A percentile compares a stretch with the other conserved stretches of the same genome.
Conservation (phyloP, 2,113 vertebrate species). For the Oostethus manadensis region DNA sequence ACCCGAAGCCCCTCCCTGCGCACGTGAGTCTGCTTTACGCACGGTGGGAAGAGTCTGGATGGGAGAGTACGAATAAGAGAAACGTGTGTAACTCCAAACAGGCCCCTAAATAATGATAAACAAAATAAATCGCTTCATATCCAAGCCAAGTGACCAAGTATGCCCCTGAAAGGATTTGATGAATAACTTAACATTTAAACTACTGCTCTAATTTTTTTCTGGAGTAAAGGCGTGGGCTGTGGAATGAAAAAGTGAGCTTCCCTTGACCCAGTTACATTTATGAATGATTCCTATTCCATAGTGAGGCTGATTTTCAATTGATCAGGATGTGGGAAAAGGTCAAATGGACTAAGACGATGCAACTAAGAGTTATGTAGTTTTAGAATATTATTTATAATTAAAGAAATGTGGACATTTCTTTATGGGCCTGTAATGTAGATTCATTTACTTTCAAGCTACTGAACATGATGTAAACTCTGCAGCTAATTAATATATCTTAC, state of each 20-base stretch:
- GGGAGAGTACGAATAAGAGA: too few relatives aligned
- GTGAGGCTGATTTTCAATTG: constrained; percentile 30
- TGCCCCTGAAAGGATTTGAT: constrained; percentile 59
- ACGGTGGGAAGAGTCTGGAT: too few relatives aligned
- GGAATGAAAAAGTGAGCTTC: constrained; percentile 52
- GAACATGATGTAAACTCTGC: constrained; percentile 12
- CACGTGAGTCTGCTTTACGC: too few relatives aligned
- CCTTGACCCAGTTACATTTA: constrained; percentile 68
- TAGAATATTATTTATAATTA: background rate
- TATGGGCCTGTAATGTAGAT: background rate
- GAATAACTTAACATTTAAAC: constrained; percentile 75
- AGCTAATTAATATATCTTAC: constrained; percentile 1
- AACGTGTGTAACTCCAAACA: background rate
- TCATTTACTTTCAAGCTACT: constrained; percentile 7
- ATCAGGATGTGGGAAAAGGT: constrained; percentile 26
- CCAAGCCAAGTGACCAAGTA: constrained; percentile 31
- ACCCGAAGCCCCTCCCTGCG: background rate
- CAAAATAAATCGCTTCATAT: background rate
- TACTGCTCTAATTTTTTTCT: constrained; percentile 52
- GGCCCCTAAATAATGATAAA: background rate
- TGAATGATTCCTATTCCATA: constrained; percentile 51
- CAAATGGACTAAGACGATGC: constrained; percentile 10
- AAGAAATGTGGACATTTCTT: constrained; percentile 9
- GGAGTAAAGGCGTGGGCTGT: constrained; percentile 37
- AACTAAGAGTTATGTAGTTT: background rate